phyloP scores from a whole-genome alignment of 2,113 vertebrate species.

The Gambusia affinis region DNA sequence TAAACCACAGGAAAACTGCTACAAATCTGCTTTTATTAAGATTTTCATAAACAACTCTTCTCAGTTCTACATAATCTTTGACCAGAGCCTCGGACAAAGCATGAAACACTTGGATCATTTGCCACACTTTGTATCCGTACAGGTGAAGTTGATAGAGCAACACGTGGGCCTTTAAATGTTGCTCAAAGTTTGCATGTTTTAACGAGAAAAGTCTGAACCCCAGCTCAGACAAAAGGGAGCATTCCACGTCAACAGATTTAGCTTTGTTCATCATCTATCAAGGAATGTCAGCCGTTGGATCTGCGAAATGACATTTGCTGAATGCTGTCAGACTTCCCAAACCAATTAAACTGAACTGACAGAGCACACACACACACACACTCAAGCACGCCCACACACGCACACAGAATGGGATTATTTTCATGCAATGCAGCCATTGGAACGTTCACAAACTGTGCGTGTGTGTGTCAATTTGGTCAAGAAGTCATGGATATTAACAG shows the following conservation, averaged over 20 bases:
- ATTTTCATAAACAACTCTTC: too few species aligned
- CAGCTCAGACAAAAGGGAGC: conserved; percentile 45
- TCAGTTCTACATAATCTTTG: too few species aligned
- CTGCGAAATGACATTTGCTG: conserved; percentile 55
- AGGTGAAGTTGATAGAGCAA: conserved; percentile 34
- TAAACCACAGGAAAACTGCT: too few species aligned
- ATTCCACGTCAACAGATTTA: conserved; percentile 50
- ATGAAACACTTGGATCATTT: conserved; percentile 7
- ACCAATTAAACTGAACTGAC: conserved; percentile 80
- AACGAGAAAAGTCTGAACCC: conserved; percentile 42
- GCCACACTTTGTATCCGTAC: neutral
- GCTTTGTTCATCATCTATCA: conserved; percentile 67
- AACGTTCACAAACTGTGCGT: conserved; percentile 46
- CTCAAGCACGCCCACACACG: neutral
- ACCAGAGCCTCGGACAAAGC: conserved; percentile 1
- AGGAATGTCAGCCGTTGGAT: conserved; percentile 70
- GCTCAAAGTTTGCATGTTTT: conserved; percentile 61
- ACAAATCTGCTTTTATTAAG: too few species aligned
- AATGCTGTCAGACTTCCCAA: conserved; percentile 68
- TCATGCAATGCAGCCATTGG: conserved; percentile 31
- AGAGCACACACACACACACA: conserved; percentile 37
- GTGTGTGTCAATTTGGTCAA: conserved; percentile 26
- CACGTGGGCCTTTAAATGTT: conserved; percentile 54
- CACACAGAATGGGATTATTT: conserved; percentile 27
- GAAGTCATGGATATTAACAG: conserved; percentile 60